Evolutionary conservation across 1,140 invertebrate genomes (phyloP), one percentile per base, ranked within the genome.

Genomic region (Nasonia longicornis): DNA sequence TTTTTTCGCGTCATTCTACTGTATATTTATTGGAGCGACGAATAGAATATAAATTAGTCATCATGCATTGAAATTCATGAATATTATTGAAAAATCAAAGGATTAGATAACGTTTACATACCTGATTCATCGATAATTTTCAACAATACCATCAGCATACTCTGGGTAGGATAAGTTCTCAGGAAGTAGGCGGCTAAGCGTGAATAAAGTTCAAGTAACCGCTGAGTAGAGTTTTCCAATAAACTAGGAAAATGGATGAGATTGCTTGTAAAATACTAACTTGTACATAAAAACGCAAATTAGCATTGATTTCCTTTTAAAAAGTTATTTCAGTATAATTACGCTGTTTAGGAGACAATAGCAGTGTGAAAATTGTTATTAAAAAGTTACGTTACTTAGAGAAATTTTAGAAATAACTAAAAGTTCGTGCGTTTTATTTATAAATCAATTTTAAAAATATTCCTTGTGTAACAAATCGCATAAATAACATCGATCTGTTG

Each of bases 201-300:
- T 16, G 29, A 45, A 73, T 42, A 80, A 80, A 80, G 72, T 80
- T 75, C 45, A 69, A 75, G 38, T 74, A 80, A 80, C 38, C 45
- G 31, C 35, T 31, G 29, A 45, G 63, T 70, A 22, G 31, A 76
- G 16, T 81, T 70, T 76, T 76, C 64, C n/a, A 45, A 80, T 80
- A 76, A 80, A 81, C 22, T 42, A 29, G 70, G 64, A 14, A 81
- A 70, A 81, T 71, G 20, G 7, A 76, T 71, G 45, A 80, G 72
- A 80, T 75, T 58, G 45, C 72, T 52, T 7, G 35, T 75, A 38
- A 80, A 75, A 26, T 38, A 35, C 31, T 29, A 80, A 16, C 45
- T 69, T 26, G 35, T 38, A 42, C 11, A 58, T 26, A 75, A 67
- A 22, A 52, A 58, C 3, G 1, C 42, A 3, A 78, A 72, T 63